A percentile compares a stretch with the other conserved stretches of the same genome.
Evolutionary conservation across 2,888 invertebrate genomes (phyloP).

Genomic region (Lagria hirta): DNA sequence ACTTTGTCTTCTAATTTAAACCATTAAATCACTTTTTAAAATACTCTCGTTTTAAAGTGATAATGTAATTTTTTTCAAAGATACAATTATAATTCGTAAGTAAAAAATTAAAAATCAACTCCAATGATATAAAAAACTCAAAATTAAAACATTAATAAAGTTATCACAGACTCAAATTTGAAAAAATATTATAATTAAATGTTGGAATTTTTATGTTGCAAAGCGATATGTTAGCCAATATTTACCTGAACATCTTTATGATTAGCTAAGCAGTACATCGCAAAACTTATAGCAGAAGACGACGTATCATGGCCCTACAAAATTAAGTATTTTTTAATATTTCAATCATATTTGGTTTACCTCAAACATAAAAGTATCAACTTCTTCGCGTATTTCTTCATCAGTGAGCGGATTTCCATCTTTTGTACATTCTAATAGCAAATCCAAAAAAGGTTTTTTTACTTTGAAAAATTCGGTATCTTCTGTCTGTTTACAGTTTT

Average conservation of each 20-base stretch:
- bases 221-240: too few species aligned
- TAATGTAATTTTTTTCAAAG: too few species aligned
- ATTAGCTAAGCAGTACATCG: conserved; percentile 48
- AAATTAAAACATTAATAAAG: too few species aligned
- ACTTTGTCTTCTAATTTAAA: too few species aligned
- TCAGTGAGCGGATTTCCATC: conserved; percentile 62
- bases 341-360: conserved; percentile 48
- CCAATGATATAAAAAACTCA: too few species aligned
- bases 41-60: too few species aligned
- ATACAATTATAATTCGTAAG: too few species aligned
- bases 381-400: conserved; percentile 66
- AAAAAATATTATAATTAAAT: too few species aligned
- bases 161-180: too few species aligned
- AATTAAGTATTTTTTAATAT: conserved; percentile 3
- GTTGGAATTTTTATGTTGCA: too few species aligned
- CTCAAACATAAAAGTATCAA: conserved; percentile 75
- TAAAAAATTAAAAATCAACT: too few species aligned
- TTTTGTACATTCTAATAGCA: conserved; percentile 59
- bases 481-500: not conserved
- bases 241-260: conserved; percentile 41
- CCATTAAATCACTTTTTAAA: too few species aligned
- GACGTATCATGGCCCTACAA: conserved; percentile 51
- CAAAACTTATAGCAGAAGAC: conserved; percentile 48
- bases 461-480: conserved; percentile 42
- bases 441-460: conserved; percentile 68